Base-by-base conservation (phyloP, 2,113 vertebrate species). In the Oryzias javanicus region DNA sequence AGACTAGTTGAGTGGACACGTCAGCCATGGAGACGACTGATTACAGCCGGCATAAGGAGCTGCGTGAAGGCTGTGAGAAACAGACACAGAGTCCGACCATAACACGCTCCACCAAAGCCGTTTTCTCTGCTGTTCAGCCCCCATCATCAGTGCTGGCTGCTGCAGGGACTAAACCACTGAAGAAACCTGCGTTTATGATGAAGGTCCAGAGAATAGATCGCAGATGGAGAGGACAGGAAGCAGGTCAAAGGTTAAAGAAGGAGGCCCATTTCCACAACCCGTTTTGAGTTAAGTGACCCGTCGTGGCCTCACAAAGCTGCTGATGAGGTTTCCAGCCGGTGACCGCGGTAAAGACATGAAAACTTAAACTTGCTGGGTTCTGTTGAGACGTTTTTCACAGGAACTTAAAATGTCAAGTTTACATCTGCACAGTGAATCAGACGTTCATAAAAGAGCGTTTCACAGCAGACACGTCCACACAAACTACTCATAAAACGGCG, bases 71-170 rank as follows among this genome's bases (percentile, higher is more conserved):
- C 42, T 56, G 67, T 52, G 67, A 67, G 47, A 76, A 64, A 24
- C 20, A 76, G 57, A 55, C 40, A 4, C 44, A 62, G 47, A 70
- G 49, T 68, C 41, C 42, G 59, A 74, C 71, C 49, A 55, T 48
- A 60, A 49, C 35, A 56, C 64, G 55, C 47, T 70, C 78, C 78
- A 71, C 74, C 4, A 58, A 70, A 55, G 42, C 46, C n/a, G n/a
- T 54, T 67, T 48, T 64, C 17, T 15, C 41, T 7, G 25, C 64
- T 55, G 55, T 55, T 70, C 57, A 45, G 42, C 53, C 74, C 57
- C 62, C 52, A 72, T 86, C 84, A 87, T 87, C 81, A 84, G 74
- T 52, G 25, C 51, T 69, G 72, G 56, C 78, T 67, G 64, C 59
- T 40, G 65, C 54, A 64, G 66, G 57, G 27, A 27, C 78, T 67